Base-by-base conservation (phyloP, 2,113 vertebrate species). In the Hippocampus comes region DNA sequence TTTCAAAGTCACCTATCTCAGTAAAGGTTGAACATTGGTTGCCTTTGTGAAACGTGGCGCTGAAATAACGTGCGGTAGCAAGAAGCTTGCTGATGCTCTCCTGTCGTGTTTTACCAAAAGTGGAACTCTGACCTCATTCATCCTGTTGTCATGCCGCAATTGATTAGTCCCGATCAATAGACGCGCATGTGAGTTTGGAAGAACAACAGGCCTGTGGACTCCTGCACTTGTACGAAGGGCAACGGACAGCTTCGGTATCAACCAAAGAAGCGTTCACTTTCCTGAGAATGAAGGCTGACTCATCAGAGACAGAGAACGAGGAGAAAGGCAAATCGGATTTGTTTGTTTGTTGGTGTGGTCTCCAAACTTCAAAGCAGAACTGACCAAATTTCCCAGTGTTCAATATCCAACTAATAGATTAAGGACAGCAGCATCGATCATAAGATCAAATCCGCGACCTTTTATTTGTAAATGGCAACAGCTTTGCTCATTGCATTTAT, bases 111-210 rank as follows among this genome's bases (percentile, higher is more conserved):
- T 46, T 27, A 25, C 5, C 41, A 56, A 66, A 46, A 63, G 48
- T 0, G 12, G 48, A 48, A 18, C 46, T 43, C 4, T 12, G 11
- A 76, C 51, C 66, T 25, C 17, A 0, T 3, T 48, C 0, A 34
- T 67, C 46, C 30, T 9, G n/a, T 15, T 74, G 67, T 63, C 74
- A 73, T 27, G 27, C 55, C 21, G 71, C 57, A 67, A 75, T 77
- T 14, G 77, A 82, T 75, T 72, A 34, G 25, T 55, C 25, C 69
- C 5, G 63, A 49, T 74, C 63, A 38, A 17, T n/a, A 6, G 12
- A 4, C 30, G 25, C 53, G 53, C 7, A 10, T 5, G 12, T 78
- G 56, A 34, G 34, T 67, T 43, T 55, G 14, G 38, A 34, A 71
- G 9, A 2, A 63, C 10, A n/a, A 71, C 48, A 10, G 25, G 38